These are phyloP conservation scores for Meles meles DNA, from an alignment of 2,113 vertebrate genomes.

Conservation along the genomic window DNA sequence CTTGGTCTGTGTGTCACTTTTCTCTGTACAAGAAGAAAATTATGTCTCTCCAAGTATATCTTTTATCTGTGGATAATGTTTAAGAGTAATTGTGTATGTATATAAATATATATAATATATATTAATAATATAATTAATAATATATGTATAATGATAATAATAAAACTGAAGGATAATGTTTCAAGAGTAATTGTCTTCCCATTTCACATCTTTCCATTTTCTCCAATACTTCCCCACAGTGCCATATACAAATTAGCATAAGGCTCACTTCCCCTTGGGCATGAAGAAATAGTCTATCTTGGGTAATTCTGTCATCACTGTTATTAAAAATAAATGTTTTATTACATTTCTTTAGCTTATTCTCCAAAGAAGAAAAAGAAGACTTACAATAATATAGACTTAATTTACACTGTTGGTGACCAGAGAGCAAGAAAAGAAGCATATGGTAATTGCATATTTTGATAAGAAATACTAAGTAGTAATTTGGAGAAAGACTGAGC, in stretches of 20 bases:
- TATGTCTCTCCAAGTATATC: background rate
- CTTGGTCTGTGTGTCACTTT: background rate
- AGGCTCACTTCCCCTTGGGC: background rate
- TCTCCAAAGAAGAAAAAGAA: constrained; percentile 64
- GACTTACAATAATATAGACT: constrained; percentile 15
- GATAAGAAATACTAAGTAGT: background rate
- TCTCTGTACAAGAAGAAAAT: background rate
- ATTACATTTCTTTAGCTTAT: constrained; percentile 50
- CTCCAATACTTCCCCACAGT: background rate
- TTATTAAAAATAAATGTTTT: constrained; percentile 31
- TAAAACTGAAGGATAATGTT: background rate
- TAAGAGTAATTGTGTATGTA: too few relatives aligned
- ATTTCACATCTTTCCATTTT: background rate
- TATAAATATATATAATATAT: too few relatives aligned
- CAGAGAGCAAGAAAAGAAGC: background rate
- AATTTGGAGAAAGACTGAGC: background rate
- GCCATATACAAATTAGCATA: background rate
- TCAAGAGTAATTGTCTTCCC: background rate
- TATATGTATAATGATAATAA: too few relatives aligned
- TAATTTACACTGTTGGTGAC: background rate
- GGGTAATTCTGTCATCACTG: background rate
- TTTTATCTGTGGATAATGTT: background rate
- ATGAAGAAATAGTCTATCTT: background rate
- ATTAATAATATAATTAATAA: too few relatives aligned
- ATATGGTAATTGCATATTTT: constrained; percentile 49